Evolutionary conservation across 2,888 invertebrate species (phyloP).

Genomic region (Coronaproctus castanopsis): DNA sequence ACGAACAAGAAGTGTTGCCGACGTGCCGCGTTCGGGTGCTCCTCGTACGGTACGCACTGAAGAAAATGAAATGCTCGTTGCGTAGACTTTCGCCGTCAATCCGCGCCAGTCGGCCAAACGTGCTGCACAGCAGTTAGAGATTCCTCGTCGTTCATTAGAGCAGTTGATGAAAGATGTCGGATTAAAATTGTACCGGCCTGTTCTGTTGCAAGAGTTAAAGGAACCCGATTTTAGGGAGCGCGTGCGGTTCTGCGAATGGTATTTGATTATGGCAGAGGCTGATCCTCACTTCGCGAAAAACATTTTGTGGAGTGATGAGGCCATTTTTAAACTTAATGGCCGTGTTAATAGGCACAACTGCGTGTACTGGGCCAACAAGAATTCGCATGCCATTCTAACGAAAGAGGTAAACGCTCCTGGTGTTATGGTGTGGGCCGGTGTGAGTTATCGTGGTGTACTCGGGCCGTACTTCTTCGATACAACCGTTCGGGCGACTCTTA

Average conservation of each 20-base stretch:
- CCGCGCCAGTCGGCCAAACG: too few relatives aligned
- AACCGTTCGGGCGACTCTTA: too few relatives aligned
- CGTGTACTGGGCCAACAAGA: conserved; percentile 9
- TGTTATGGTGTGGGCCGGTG: conserved; percentile 19
- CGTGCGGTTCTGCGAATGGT: conserved; percentile 6
- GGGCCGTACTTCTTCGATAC: conserved; percentile 18
- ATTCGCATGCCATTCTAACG: conserved; percentile 15
- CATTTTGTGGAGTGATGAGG: conserved; percentile 4
- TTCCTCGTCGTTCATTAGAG: not conserved
- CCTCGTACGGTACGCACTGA: too few relatives aligned
- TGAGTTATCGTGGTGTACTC: conserved; percentile 17
- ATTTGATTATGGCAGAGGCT: conserved; percentile 1
- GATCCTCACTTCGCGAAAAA: not conserved
- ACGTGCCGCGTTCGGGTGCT: too few relatives aligned
- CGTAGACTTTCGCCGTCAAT: too few relatives aligned
- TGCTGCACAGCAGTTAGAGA: too few relatives aligned
- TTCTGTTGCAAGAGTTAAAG: too few relatives aligned
- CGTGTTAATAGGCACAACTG: conserved; percentile 10
- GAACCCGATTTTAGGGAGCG: conserved; percentile 1
- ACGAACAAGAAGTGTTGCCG: too few relatives aligned
- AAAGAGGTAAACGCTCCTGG: conserved; percentile 17
- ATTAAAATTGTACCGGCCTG: too few relatives aligned
- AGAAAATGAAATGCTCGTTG: too few relatives aligned
- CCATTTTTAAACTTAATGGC: conserved; percentile 11
- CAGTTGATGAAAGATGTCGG: too few relatives aligned